These are phyloP conservation scores for Latheticus oryzae DNA, from an alignment of 2,888 invertebrate genomes.

Conservation along the genomic window DNA sequence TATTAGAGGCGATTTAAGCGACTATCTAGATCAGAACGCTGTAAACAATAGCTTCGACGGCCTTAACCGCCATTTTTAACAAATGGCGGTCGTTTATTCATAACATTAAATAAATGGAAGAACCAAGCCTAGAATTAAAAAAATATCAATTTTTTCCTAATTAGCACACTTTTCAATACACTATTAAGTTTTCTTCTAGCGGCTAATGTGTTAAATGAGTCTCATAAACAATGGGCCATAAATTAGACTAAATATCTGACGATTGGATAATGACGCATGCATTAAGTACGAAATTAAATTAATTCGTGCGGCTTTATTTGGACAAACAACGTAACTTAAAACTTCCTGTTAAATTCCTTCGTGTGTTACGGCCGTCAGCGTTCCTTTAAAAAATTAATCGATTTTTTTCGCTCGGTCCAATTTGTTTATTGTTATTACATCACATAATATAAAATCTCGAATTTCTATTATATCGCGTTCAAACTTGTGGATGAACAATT, in stretches of 20 bases:
- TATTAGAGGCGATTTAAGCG: conserved; percentile 40
- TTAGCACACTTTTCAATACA: conserved; percentile 8
- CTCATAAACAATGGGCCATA: conserved; percentile 34
- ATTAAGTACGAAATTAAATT: conserved; percentile 23
- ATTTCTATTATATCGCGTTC: conserved; percentile 23
- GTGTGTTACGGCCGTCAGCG: conserved; percentile 9
- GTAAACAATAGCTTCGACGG: conserved; percentile 39
- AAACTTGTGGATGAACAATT: conserved; percentile 19
- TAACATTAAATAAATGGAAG: no score
- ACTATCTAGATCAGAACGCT: conserved; percentile 45
- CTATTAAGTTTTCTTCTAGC: no score
- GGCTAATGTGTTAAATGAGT: conserved; percentile 10
- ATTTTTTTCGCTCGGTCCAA: conserved; percentile 22
- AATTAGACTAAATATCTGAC: conserved; percentile 34
- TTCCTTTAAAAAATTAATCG: conserved; percentile 29
- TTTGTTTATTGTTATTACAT: conserved; percentile 19
- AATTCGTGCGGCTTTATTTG: conserved; percentile 15
- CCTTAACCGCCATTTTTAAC: conserved; percentile 21
- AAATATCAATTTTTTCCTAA: no score
- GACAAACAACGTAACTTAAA: conserved; percentile 3
- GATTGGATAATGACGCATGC: conserved; percentile 32
- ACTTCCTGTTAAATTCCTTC: conserved; percentile 32
- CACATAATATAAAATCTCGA: conserved; percentile 10
- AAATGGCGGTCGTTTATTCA: no score
- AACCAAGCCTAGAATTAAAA: no score